Evolutionary conservation across 2,797 vertebrate species (phyloP).

Genomic region (Microtus californicus): DNA sequence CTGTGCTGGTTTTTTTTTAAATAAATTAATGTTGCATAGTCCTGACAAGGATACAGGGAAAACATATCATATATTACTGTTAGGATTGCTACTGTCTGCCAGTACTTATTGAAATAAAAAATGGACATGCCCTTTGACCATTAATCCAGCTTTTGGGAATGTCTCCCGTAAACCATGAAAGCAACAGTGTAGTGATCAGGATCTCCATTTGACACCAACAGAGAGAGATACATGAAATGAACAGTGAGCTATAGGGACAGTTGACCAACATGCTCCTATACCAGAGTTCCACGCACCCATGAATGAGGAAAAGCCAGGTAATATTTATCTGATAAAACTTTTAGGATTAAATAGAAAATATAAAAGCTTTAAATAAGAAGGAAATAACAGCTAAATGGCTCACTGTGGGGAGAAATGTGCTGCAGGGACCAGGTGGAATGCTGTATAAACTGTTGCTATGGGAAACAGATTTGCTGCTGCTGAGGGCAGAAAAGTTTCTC

Average conservation of each 20-base stretch:
- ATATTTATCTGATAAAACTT: not conserved
- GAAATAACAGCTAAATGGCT: not conserved
- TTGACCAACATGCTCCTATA: not conserved
- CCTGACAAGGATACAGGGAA: not conserved
- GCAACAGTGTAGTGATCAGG: not conserved
- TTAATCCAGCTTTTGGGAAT: conserved; percentile 25
- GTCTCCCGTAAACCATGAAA: conserved; percentile 42
- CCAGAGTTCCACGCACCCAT: not conserved
- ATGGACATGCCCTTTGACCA: not conserved
- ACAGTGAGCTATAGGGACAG: not conserved
- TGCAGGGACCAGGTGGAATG: not conserved
- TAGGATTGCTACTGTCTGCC: not conserved
- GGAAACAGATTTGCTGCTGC: not conserved
- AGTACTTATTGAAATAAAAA: conserved; percentile 63
- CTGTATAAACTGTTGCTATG: not conserved
- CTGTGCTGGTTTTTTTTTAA: not conserved
- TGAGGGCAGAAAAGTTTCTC: not conserved
- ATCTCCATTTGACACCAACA: not conserved
- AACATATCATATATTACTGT: not conserved
- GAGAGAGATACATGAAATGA: not conserved
- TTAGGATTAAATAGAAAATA: conserved; percentile 33
- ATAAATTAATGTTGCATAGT: conserved; percentile 30
- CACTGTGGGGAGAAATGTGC: not conserved
- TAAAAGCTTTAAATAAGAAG: not conserved
- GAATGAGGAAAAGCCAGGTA: not conserved